Conservation (phyloP, 2,797 vertebrate species). For the Sparus aurata region DNA sequence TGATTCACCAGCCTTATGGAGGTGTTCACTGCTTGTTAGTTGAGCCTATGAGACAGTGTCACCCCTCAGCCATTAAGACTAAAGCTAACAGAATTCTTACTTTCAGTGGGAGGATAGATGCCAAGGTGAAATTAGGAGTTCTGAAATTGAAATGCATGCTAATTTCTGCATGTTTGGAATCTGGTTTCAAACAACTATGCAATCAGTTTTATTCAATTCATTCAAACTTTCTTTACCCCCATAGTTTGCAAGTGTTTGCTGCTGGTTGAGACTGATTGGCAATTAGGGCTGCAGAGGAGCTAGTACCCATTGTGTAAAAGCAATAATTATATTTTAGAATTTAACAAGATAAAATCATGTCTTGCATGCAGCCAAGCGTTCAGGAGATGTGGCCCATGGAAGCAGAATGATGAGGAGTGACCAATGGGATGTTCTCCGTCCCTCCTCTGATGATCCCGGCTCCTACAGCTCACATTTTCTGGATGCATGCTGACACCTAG, state of each 20-base stretch:
- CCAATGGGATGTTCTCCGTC: conserved; percentile 81
- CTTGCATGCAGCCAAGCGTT: conserved; percentile 54
- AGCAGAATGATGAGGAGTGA: conserved; percentile 85
- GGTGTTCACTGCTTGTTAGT: conserved; percentile 8
- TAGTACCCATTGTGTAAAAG: not conserved
- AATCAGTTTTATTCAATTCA: not conserved
- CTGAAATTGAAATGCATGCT: conserved; percentile 1
- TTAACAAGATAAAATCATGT: conserved; percentile 14
- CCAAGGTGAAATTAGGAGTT: not conserved
- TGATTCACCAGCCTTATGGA: conserved; percentile 14
- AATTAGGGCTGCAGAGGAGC: not conserved
- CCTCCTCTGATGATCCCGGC: conserved; percentile 82
- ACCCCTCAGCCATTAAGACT: not conserved
- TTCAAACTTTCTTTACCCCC: not conserved
- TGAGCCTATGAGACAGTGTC: not conserved
- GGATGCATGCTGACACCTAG: conserved; percentile 66
- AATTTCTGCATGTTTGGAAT: not conserved
- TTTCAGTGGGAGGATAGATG: not conserved
- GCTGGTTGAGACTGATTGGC: not conserved
- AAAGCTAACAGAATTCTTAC: not conserved
- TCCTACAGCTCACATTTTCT: conserved; percentile 50
- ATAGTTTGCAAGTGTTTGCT: not conserved
- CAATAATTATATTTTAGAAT: not conserved
- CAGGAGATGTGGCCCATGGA: conserved; percentile 64
- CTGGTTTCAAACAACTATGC: not conserved